Evolutionary conservation across 2,113 vertebrate genomes (phyloP).

Genomic region (Polypterus bichir): DNA sequence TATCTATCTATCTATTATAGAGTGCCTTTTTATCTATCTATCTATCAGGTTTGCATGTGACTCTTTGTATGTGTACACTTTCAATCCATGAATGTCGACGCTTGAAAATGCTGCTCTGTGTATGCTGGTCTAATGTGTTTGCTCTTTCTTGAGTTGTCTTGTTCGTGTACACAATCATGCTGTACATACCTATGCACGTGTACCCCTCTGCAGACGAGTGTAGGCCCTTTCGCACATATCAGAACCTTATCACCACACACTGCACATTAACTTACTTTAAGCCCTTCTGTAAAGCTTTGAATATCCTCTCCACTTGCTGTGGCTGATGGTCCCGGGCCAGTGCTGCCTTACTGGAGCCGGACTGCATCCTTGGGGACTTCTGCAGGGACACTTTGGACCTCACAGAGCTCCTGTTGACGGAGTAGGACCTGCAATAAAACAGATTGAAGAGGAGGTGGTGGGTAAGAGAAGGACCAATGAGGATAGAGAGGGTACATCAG

Average conservation of each 20-base stretch:
- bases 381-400: constrained; percentile 47
- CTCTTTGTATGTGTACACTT: no score
- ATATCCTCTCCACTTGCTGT: constrained; percentile 76
- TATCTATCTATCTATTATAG: no score
- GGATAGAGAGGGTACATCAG: no score
- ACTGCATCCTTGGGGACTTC: constrained; percentile 53
- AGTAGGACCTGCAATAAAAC: constrained; percentile 36
- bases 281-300: constrained; percentile 75
- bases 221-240: accelerated
- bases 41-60: no score
- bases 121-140: constrained; percentile 14
- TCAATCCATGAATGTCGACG: no score
- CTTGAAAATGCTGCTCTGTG: no score
- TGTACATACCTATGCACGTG: no score
- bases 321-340: constrained; percentile 60
- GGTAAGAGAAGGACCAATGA: no score
- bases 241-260: constrained; percentile 7
- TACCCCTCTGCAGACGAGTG: background rate
- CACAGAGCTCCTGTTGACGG: constrained; percentile 53
- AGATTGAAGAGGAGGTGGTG: background rate
- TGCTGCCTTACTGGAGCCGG: constrained; percentile 45
- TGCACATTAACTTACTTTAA: constrained; percentile 60
- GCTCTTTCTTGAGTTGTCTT: constrained; percentile 8
- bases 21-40: no score
- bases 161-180: no score